Conservation (phyloP, 2,888 invertebrate genomes). For the Ernsta delagoae region DNA sequence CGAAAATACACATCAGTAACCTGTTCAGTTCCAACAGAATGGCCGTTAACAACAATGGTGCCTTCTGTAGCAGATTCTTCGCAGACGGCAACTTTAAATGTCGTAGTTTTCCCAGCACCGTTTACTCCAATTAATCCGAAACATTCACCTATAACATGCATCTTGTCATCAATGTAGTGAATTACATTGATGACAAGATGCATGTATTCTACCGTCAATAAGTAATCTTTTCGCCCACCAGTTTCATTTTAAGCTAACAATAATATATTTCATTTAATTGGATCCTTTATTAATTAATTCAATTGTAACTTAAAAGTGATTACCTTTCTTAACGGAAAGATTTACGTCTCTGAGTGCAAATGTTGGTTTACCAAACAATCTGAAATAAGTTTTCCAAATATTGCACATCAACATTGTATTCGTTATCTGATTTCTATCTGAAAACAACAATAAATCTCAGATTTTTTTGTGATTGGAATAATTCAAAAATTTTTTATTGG, state of each 20-base stretch:
- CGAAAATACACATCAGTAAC: neutral
- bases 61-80: slow-evolving; percentile 83
- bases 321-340: slow-evolving; percentile 40
- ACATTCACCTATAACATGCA: slow-evolving; percentile 85
- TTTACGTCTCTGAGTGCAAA: slow-evolving; percentile 39
- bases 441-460: neutral
- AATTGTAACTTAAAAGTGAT: no score
- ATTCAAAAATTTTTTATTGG: no score
- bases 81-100: slow-evolving; percentile 92
- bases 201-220: no score
- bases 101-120: slow-evolving; percentile 94
- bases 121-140: slow-evolving; percentile 93
- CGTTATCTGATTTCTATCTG: slow-evolving; percentile 32
- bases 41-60: slow-evolving; percentile 65
- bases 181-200: no score
- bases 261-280: no score
- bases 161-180: no score
- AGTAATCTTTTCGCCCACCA: no score
- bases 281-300: neutral
- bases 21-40: slow-evolving; percentile 38
- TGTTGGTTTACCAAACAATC: slow-evolving; percentile 17
- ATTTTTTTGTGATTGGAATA: no score
- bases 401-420: slow-evolving; percentile 34
- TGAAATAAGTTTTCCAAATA: slow-evolving; percentile 37
- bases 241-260: no score